Evolutionary conservation across 23 tunicate genomes (phyloP), one percentile per base, ranked within the genome.

Genomic region (Ascidia mentula): DNA sequence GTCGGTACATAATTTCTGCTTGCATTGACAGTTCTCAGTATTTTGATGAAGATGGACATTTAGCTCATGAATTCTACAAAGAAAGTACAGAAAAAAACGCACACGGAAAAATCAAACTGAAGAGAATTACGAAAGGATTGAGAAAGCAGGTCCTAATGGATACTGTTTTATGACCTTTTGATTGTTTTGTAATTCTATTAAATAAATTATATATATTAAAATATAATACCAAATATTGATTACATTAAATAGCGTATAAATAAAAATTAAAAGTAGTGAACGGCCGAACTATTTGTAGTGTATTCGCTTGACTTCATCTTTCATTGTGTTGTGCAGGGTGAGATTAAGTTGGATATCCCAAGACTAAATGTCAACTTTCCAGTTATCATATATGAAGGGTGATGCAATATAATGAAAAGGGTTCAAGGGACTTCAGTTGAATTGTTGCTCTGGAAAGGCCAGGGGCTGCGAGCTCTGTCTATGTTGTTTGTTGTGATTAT

Each of bases 1-100:
- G n/a, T n/a, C n/a, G n/a, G n/a, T n/a, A n/a, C n/a, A n/a, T n/a
- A n/a, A n/a, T n/a, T n/a, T n/a, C n/a, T n/a, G n/a, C n/a, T n/a
- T n/a, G n/a, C n/a, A n/a, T 53, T 53, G 22, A 20, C 70, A 93
- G 98, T 72, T 93, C 98, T 35, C 77, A 61, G 46, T 93, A 84
- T 73, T 93, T 93, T 88, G 98, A 93, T 76, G 98, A 93, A 72
- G 98, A 93, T 81, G 98, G 98, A 5, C 90, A 93, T 60, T 77
- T 93, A 8, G 98, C 98, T 30, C 93, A 93, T 70, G 98, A 93
- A 72, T 93, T 93, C 72, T 93, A 93, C 72, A 37, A 76, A n/a
- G 98, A 93, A 84, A 76, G 76, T 72, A 8, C 36, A 0, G 75
- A 40, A 36, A 77, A 77, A 69, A 34, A 31, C 36, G 26, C 60